Evolutionary conservation across 2,888 invertebrate genomes (phyloP).

Genomic region (Nemotelus pantherinus): DNA sequence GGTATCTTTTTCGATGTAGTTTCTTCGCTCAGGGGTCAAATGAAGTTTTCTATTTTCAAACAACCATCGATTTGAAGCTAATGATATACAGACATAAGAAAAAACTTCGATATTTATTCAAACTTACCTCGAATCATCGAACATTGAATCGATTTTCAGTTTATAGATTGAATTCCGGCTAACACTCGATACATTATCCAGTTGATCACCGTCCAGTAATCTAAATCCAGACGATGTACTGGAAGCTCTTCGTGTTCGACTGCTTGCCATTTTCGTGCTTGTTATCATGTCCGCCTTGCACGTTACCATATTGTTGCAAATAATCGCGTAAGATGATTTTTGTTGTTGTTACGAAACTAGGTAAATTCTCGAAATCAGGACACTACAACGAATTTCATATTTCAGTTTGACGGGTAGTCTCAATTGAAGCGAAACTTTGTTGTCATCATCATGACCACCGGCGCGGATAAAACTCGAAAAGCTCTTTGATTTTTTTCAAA

Average conservation of each 20-base stretch:
- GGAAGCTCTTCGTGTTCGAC: slow-evolving; percentile 57
- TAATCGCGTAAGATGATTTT: neutral
- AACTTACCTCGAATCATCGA: slow-evolving; percentile 74
- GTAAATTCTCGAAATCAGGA: too few relatives aligned
- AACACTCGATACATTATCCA: slow-evolving; percentile 63
- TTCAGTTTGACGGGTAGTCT: too few relatives aligned
- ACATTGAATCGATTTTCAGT: slow-evolving; percentile 87
- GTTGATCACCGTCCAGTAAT: slow-evolving; percentile 63
- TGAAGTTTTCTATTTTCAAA: too few relatives aligned
- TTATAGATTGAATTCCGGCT: slow-evolving; percentile 76
- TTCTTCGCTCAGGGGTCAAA: too few relatives aligned
- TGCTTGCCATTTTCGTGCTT: slow-evolving; percentile 58
- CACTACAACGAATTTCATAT: too few relatives aligned
- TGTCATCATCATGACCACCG: too few relatives aligned
- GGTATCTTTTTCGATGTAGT: too few relatives aligned
- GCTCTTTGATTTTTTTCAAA: too few relatives aligned
- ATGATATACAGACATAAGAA: too few relatives aligned
- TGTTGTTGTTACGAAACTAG: neutral
- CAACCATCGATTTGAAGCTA: too few relatives aligned
- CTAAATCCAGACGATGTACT: slow-evolving; percentile 64
- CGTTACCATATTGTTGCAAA: slow-evolving; percentile 62
- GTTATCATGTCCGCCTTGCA: slow-evolving; percentile 62
- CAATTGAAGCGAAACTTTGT: too few relatives aligned
- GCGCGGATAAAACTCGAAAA: too few relatives aligned
- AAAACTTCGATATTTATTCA: neutral